Base-by-base conservation (phyloP, 2,113 vertebrate species). In the Xenopus borealis region DNA sequence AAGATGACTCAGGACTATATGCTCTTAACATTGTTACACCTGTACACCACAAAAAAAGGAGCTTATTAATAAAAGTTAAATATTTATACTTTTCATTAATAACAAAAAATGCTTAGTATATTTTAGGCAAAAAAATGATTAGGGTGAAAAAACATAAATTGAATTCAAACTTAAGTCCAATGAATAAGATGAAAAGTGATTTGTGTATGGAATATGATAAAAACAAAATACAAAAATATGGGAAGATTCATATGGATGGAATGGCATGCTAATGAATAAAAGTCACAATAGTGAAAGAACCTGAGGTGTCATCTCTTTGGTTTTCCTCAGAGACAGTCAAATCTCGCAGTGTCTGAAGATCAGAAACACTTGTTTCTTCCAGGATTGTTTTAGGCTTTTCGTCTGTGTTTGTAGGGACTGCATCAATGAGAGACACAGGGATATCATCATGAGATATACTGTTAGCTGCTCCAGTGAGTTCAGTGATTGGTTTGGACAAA, bases 241-340 rank as follows among this genome's bases (percentile, higher is more conserved):
- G 79, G 81, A 92, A 79, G 90, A 83, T 84, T 80, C 72, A 84
- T 85, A 88, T 87, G 90, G 90, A 91, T 91, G 88, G 72, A 88
- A 89, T 87, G 87, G 82, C 80, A 80, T 84, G 86, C 94, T 92
- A 98, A 89, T 97, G 95, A 87, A 99, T 98, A 89, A 99, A 99
- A 0, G 95, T 97, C 92, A 98, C 95, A 88, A 98, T 95, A 83
- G 93, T 92, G 90, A 95, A 98, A 95, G 95, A 97, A 99, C 97
- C 97, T 99, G 96, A 95, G 92, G 93, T 96, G 88, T 93, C 95
- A 92, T 93, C 95, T 68, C 93, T 94, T 87, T 96, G 95, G 83
- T 94, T 94, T 81, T 99, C 96, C 86, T 98, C 95, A 66, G 97
- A 98, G 65, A 94, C 95, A 78, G 96, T 94, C 75, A 99, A 91